Evolutionary conservation across 2,797 vertebrate genomes (phyloP), one percentile per base, ranked within the genome.

Genomic region (Ispidina lecontei): DNA sequence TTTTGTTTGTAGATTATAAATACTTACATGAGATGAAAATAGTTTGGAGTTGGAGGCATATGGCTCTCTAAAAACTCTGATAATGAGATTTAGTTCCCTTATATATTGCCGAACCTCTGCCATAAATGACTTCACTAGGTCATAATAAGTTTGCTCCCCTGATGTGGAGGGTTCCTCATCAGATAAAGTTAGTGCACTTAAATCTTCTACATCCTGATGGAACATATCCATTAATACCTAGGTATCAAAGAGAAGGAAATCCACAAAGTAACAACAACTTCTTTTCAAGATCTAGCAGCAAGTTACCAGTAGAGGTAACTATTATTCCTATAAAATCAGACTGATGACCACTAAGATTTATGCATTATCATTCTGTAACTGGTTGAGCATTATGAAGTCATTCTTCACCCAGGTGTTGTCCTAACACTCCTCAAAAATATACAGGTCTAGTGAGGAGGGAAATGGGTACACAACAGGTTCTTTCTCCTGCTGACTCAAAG

Each of bases 211-310:
- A 70, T 99, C 99, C 97, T 99, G 99, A 96, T 99, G 99, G 97
- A 99, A 99, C 99, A 99, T 99, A 97, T 99, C 99, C 99, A 99
- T 99, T 97, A 99, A 97, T 59, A 99, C 99, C 99, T 99, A 74
- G 16, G 35, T 46, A 73, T 63, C 77, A 93, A 77, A 95, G 26
- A 91, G 44, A 54, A 23, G 28, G 35, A 87, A 93, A 95, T 43
- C 16, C 79, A 79, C 37, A 23, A 83, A 84, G 29, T 49, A 17
- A 89, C 47, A 87, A 64, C 8, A 67, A n/a, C 12, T 20, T 28
- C 25, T 82, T 88, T 72, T 41, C 13, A 26, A 72, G 49, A 87
- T 0, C 23, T 22, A 79, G 17, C 28, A 39, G 15, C 28, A 72
- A 65, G 19, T 71, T 56, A 68, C 9, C 44, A 47, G 39, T 9